A percentile compares a stretch with the other conserved stretches of the same genome.
Evolutionary conservation across 92 coral and sea anemone species (phyloP).

Genomic region (Pocillopora grandis): DNA sequence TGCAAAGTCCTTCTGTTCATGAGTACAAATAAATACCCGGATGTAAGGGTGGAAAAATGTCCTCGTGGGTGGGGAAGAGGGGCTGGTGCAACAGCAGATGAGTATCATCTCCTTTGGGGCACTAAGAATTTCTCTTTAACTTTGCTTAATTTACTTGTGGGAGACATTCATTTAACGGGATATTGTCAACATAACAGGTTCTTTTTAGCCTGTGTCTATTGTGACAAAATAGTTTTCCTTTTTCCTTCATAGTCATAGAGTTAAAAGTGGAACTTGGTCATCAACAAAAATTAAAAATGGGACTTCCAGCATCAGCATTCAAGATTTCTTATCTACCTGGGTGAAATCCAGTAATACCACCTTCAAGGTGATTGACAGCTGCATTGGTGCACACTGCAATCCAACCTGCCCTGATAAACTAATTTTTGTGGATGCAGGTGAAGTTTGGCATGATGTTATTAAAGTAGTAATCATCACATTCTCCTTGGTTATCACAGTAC

Average conservation of each 20-base stretch:
- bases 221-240: not conserved
- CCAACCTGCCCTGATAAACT: slow-evolving; percentile 68
- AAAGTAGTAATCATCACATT: slow-evolving; percentile 12
- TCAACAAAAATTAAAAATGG: slow-evolving; percentile 33
- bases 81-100: too few species aligned
- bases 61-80: too few species aligned
- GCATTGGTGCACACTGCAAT: slow-evolving; percentile 67
- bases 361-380: slow-evolving; percentile 44
- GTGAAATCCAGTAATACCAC: slow-evolving; percentile 1
- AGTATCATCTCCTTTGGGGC: too few species aligned
- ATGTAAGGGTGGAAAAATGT: too few species aligned
- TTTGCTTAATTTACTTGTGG: not conserved
- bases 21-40: too few species aligned
- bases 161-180: not conserved
- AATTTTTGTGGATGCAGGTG: slow-evolving; percentile 48
- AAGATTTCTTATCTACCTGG: slow-evolving; percentile 47
- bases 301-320: slow-evolving; percentile 23
- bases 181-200: too few species aligned
- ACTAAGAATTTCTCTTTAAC: too few species aligned
- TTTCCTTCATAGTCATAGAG: slow-evolving; percentile 37
- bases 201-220: too few species aligned
- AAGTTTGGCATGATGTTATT: slow-evolving; percentile 29
- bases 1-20: too few species aligned
- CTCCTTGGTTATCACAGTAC: slow-evolving; percentile 47
- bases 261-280: slow-evolving; percentile 54